phyloP scores from a whole-genome alignment of 2,888 invertebrate genomes.

The Drosophila testacea region DNA sequence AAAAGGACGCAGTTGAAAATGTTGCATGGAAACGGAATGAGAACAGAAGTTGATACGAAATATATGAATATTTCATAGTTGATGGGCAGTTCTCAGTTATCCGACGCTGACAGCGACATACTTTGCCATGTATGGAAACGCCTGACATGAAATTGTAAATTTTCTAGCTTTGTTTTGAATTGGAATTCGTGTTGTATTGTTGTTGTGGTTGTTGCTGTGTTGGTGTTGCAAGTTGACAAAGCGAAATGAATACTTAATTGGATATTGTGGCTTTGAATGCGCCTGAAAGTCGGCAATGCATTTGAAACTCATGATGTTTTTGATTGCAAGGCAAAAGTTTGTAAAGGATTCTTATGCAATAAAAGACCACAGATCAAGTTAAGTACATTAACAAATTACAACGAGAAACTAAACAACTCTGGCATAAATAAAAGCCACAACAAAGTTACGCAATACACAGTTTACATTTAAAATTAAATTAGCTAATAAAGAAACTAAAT shows the following conservation, averaged over 20 bases:
- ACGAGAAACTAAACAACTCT: neutral
- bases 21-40: neutral
- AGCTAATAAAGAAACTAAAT: conserved; percentile 10
- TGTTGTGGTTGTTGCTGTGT: conserved; percentile 27
- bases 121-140: conserved; percentile 32
- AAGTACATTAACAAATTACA: neutral
- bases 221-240: conserved; percentile 65
- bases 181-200: conserved; percentile 27
- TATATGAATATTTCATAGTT: conserved; percentile 74
- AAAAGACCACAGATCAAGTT: conserved; percentile 20
- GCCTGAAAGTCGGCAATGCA: conserved; percentile 58
- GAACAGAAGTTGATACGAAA: conserved; percentile 25
- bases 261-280: conserved; percentile 68
- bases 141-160: conserved; percentile 71
- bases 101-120: conserved; percentile 48
- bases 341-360: conserved; percentile 1
- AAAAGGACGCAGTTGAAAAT: conserved; percentile 7
- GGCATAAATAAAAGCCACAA: neutral
- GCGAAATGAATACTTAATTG: conserved; percentile 77
- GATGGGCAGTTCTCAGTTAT: conserved; percentile 56
- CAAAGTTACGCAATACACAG: neutral
- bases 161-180: conserved; percentile 53
- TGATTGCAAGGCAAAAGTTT: conserved; percentile 7
- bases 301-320: conserved; percentile 4
- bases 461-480: conserved; percentile 1